Base-by-base conservation (phyloP, 1,140 invertebrate genomes). In the Cyclina sinensis region DNA sequence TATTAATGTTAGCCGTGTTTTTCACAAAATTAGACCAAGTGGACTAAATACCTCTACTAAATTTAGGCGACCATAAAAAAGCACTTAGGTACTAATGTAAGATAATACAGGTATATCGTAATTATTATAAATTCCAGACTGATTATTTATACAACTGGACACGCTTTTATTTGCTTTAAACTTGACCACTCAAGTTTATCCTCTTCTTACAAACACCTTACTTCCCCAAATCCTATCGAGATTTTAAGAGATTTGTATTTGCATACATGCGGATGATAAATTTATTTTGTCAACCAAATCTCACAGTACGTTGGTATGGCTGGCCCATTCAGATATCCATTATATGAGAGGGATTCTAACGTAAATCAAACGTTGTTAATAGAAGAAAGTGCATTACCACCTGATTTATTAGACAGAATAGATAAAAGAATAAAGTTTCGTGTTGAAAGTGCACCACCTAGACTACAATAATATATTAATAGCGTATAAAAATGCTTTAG, bases 361-460 rank as follows among this genome's bases (percentile, higher is more conserved):
- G 73, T 78, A 78, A 78, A 78, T 78, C 73, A 78, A 51, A n/a
- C 73, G 3, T 9, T 48, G 21, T 54, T 78, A 39, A 30, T 78
- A 78, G n/a, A 37, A 54, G 70, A 30, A 43, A 78, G 73, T 32
- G 73, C 32, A 78, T 78, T 51, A 51, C 48, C n/a, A 27, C 18
- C 27, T 78, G 73, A 78, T 78, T 78, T 78, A 78, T 78, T 78
- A 16, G 73, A 78, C 73, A 78, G 43, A 14, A n/a, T 16, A 30
- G 48, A 51, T 73, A 73, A 73, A 39, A 73, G 30, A 14, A 30
- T 73, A 18, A 32, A 46, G 73, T 78, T 24, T 48, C 73, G 32
- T 32, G 73, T 78, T 78, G 30, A 78, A 39, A 27, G 24, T 70
- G 73, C 39, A 78, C 73, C 73, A 48, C 73, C 73, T n/a, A 1